Conservation (phyloP, 2,113 vertebrate genomes). For the Osmerus eperlanus region DNA sequence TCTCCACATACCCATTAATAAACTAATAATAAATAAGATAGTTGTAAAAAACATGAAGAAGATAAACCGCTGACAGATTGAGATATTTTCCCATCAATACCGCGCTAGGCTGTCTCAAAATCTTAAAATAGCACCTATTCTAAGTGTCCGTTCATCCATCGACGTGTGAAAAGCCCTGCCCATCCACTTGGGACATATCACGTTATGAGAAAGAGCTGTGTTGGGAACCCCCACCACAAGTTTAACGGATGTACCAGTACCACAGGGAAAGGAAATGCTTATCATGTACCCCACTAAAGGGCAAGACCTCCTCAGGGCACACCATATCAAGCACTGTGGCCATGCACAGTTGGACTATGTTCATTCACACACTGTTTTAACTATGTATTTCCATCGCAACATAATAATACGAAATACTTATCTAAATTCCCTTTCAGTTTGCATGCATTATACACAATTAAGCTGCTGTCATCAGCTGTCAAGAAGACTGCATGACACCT, state of each 20-base stretch:
- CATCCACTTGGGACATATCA: conserved; percentile 28
- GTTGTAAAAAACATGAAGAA: neutral
- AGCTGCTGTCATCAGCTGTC: neutral
- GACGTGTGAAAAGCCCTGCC: conserved; percentile 22
- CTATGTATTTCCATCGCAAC: no score
- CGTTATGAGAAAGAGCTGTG: conserved; percentile 2
- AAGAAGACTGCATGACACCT: conserved; percentile 16
- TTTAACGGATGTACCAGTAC: conserved; percentile 2
- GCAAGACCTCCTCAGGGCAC: neutral
- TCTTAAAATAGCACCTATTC: conserved; percentile 64
- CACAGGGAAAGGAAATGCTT: conserved; percentile 7
- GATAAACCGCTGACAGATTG: no score
- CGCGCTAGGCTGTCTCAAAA: conserved; percentile 12
- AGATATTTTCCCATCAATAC: conserved; percentile 46
- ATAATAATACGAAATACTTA: neutral
- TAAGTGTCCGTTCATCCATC: conserved; percentile 53
- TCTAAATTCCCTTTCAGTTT: neutral
- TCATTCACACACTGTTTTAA: no score
- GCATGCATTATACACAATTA: neutral
- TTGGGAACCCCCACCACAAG: conserved; percentile 1
- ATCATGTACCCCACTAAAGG: neutral
- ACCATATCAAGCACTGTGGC: no score
- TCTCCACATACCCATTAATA: no score
- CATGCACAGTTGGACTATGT: no score
- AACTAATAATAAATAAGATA: neutral